Evolutionary conservation across 2,113 vertebrate species (phyloP), one percentile per base, ranked within the genome.

Genomic region (Alethe diademata): DNA sequence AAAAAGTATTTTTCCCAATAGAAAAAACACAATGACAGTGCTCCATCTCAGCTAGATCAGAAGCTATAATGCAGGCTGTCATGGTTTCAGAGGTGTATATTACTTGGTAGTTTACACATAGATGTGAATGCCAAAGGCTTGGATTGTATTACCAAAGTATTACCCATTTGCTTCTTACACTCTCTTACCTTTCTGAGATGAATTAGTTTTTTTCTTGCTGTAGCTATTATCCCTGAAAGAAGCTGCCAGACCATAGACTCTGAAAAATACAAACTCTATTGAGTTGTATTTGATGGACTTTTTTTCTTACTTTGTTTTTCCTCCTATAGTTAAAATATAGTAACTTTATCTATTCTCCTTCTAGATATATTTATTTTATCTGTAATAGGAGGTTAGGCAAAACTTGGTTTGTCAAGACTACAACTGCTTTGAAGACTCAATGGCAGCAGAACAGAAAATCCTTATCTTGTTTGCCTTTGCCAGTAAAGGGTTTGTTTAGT

Each of bases 381-480:
- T 93, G 42, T 61, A 85, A 64, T 29, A 78, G 29, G 16, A 93
- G 25, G 48, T 69, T 89, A 67, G 85, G 61, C 45, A 95, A 87
- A 86, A 90, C 48, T 88, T 80, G 7, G 18, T 84, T 93, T 91
- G 89, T 57, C 86, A 75, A 88, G 62, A 75, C 19, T 57, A 33
- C 1, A 2, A 54, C 38, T 85, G 69, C 89, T 95, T 96, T 92
- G 92, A 93, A 94, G 65, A 54, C 23, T 24, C 16, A 78, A 3
- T 54, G 54, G 78, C 47, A 93, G 69, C n/a, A 93, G 67, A 95
- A 92, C 51, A 85, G 66, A 87, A 93, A 85, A 75, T 65, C 42
- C 87, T 95, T 95, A 95, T 93, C 91, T 97, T 95, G 66, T 94
- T 95, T 97, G 74, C 58, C 47, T 92, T 93, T 66, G 33, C 42